phyloP scores from a whole-genome alignment of 2,797 vertebrate genomes.

The Mus caroli region DNA sequence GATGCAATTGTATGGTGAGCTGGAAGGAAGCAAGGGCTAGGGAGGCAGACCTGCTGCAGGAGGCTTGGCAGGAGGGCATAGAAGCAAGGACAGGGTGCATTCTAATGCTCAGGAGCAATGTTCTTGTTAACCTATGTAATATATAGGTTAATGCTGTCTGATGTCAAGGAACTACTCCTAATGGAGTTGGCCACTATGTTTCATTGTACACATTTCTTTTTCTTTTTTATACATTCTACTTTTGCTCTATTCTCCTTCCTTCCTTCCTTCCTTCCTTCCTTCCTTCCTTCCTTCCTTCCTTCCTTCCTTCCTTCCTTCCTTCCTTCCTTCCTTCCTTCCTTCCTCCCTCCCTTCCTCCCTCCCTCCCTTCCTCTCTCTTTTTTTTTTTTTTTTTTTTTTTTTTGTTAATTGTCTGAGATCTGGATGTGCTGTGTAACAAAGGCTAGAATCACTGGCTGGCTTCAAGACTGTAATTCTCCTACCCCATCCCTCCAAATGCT shows the following conservation, averaged over 20 bases:
- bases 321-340: too few species aligned
- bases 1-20: background rate
- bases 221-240: background rate
- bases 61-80: background rate
- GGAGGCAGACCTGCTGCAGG: background rate
- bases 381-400: too few species aligned
- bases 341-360: too few species aligned
- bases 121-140: background rate
- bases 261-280: fast-evolving
- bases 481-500: background rate
- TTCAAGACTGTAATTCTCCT: background rate
- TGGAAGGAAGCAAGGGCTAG: background rate
- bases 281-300: too few species aligned
- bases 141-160: background rate
- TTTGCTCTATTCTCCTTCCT: background rate
- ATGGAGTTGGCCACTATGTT: background rate
- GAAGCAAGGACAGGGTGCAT: background rate
- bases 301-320: too few species aligned
- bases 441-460: background rate
- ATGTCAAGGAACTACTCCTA: background rate
- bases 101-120: background rate
- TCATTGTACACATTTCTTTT: background rate
- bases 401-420: background rate
- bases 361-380: too few species aligned
- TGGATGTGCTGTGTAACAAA: background rate